Evolutionary conservation across 2,113 vertebrate species (phyloP).

Genomic region (Hypanus sabinus): DNA sequence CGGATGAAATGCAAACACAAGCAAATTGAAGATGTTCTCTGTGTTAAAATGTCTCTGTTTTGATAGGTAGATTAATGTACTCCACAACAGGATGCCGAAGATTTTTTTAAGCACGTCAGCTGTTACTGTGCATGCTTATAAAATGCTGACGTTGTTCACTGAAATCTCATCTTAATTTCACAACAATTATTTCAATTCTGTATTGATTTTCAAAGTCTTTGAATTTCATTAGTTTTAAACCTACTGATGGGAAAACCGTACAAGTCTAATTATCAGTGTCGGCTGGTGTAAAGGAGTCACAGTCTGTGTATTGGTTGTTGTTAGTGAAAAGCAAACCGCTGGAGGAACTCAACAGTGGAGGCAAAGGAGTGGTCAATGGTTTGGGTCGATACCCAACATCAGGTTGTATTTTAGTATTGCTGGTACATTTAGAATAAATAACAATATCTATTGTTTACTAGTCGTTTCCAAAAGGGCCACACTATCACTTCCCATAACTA

Average conservation of each 20-base stretch:
- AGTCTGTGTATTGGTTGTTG: neutral
- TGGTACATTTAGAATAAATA: neutral
- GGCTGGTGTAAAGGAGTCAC: neutral
- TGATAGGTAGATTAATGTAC: conserved; percentile 36
- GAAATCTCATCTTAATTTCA: neutral
- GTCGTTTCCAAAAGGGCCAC: neutral
- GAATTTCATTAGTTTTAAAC: neutral
- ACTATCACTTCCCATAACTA: conserved; percentile 15
- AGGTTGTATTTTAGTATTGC: no score
- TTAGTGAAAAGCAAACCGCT: neutral
- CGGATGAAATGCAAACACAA: conserved; percentile 10
- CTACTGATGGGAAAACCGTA: no score
- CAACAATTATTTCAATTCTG: neutral
- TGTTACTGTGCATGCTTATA: neutral
- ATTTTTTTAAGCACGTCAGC: conserved; percentile 26
- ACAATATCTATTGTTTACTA: neutral
- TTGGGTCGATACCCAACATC: no score
- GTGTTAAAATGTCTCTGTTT: neutral
- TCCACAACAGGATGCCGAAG: no score
- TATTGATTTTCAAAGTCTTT: neutral
- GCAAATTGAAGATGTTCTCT: conserved; percentile 7
- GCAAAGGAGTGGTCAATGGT: no score
- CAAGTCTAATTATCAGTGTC: neutral
- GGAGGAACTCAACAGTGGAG: no score
- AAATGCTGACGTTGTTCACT: conserved; percentile 15